Conservation (phyloP, 1,140 invertebrate species). For the Apolygus lucorum region DNA sequence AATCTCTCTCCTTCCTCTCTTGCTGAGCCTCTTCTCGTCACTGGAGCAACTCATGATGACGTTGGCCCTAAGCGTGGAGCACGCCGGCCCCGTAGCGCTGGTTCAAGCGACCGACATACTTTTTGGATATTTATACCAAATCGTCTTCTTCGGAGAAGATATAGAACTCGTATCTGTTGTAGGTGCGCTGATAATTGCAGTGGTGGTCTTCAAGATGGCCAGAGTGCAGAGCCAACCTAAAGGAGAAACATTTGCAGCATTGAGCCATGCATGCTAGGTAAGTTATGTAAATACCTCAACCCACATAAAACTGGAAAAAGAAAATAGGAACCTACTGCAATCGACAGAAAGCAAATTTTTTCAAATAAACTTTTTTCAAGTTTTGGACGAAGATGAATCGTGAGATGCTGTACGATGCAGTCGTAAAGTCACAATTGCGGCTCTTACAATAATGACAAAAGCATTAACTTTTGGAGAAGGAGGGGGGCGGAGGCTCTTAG, state of each 20-base stretch:
- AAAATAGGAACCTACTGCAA: too few relatives aligned
- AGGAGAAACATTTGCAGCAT: not conserved
- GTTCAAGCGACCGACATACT: conserved; percentile 20
- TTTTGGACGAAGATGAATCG: too few relatives aligned
- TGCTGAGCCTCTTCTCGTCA: not conserved
- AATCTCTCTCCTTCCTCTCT: not conserved
- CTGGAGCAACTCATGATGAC: conserved; percentile 15
- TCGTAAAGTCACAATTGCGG: too few relatives aligned
- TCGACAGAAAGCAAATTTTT: too few relatives aligned
- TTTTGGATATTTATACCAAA: conserved; percentile 11
- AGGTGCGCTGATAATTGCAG: conserved; percentile 4
- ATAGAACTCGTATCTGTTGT: not conserved
- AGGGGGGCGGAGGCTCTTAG: too few relatives aligned
- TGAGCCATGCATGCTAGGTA: not conserved
- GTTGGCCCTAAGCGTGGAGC: conserved; percentile 5
- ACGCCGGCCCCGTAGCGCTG: conserved; percentile 18
- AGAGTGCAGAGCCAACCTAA: not conserved
- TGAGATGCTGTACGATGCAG: too few relatives aligned
- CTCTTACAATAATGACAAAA: too few relatives aligned
- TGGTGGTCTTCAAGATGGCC: conserved; percentile 10
- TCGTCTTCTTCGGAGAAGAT: conserved; percentile 9
- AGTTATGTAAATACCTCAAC: too few relatives aligned
- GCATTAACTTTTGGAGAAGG: too few relatives aligned
- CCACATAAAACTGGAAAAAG: too few relatives aligned
- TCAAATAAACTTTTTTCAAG: too few relatives aligned